Conservation (phyloP, 2,113 vertebrate genomes). For the Toxotes chatareus region DNA sequence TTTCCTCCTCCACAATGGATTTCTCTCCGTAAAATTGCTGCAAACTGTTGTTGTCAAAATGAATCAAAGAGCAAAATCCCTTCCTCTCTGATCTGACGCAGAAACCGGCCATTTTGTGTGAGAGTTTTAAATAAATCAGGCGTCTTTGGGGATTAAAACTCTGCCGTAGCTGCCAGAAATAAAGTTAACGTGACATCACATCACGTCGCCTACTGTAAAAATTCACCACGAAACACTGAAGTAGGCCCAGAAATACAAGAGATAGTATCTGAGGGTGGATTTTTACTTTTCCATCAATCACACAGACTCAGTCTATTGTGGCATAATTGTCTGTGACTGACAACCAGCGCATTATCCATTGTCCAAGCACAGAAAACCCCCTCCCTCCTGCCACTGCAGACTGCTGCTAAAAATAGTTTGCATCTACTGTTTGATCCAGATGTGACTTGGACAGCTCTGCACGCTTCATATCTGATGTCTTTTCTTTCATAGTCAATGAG, state of each 20-base stretch:
- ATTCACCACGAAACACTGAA: slow-evolving; percentile 16
- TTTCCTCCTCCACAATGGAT: not conserved
- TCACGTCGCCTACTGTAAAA: not conserved
- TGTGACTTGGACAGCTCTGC: slow-evolving; percentile 33
- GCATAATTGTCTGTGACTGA: slow-evolving; percentile 58
- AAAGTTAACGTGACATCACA: slow-evolving; percentile 15
- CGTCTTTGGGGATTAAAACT: not conserved
- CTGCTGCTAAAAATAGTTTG: slow-evolving; percentile 52
- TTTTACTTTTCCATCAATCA: slow-evolving; percentile 46
- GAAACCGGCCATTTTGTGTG: not conserved
- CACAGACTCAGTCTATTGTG: slow-evolving; percentile 25
- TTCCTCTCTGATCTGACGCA: not conserved
- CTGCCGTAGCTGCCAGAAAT: slow-evolving; percentile 19
- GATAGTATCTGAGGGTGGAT: slow-evolving; percentile 40
- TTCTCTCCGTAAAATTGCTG: not conserved
- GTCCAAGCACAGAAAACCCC: slow-evolving; percentile 52
- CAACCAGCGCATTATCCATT: slow-evolving; percentile 61
- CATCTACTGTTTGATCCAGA: slow-evolving; percentile 49
- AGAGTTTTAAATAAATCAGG: slow-evolving; percentile 2
- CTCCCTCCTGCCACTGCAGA: slow-evolving; percentile 63
- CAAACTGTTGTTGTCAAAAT: not conserved
- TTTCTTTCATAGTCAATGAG: slow-evolving; percentile 9
- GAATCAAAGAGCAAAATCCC: not conserved
- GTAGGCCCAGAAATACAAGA: slow-evolving; percentile 12
- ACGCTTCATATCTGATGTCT: not conserved